These are phyloP conservation scores for Shinisaurus crocodilurus DNA, from an alignment of 2,113 vertebrate species.

Conservation along the genomic window DNA sequence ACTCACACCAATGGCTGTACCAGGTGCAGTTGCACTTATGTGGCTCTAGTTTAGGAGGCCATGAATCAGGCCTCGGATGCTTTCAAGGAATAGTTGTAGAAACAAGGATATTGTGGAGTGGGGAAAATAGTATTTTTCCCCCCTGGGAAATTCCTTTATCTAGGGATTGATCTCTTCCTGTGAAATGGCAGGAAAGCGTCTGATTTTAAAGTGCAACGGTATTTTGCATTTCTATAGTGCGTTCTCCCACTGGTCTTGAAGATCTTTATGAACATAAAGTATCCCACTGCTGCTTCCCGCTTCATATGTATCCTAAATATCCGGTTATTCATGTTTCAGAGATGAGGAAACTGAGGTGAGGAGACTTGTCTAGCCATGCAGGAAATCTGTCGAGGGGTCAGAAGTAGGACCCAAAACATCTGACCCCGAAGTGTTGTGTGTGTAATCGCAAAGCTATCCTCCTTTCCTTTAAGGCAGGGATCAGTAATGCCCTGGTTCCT, in stretches of 20 bases:
- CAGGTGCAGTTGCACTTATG: not conserved
- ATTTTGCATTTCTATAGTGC: not conserved
- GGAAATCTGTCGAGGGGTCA: not conserved
- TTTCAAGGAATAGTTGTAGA: not conserved
- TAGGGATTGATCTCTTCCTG: not conserved
- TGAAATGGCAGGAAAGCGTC: not conserved
- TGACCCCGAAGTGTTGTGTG: not conserved
- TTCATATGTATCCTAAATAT: slow-evolving; percentile 6
- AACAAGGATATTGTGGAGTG: not conserved
- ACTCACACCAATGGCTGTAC: not conserved
- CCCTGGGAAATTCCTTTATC: not conserved
- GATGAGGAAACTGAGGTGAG: slow-evolving; percentile 22
- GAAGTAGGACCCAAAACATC: not conserved
- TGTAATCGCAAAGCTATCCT: not conserved
- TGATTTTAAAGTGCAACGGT: not conserved
- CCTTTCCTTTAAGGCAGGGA: not conserved
- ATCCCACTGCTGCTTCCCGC: not conserved
- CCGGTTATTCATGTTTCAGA: slow-evolving; percentile 30
- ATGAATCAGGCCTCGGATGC: not conserved
- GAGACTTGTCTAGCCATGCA: slow-evolving; percentile 6
- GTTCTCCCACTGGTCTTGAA: not conserved
- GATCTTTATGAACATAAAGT: not conserved
- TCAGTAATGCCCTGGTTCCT: not conserved
- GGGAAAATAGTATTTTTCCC: not conserved
- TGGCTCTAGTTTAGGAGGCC: not conserved